These are phyloP conservation scores for Tridacna crocea DNA, from an alignment of 2,888 invertebrate species.

Conservation along the genomic window DNA sequence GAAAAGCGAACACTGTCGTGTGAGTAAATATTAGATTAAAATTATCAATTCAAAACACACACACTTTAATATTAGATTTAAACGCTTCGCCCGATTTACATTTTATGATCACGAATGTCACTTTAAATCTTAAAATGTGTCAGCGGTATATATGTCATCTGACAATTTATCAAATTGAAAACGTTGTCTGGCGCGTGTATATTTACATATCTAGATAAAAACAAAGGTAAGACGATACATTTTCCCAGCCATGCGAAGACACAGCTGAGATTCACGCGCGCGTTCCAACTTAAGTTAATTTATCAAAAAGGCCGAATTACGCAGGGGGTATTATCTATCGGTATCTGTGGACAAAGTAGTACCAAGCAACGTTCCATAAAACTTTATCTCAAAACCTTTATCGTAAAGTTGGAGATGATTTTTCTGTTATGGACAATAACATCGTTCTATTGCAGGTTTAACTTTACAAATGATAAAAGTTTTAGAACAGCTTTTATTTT, in stretches of 20 bases:
- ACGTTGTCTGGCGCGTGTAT: conserved; percentile 11
- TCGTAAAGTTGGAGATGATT: too few species aligned
- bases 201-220: conserved; percentile 23
- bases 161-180: neutral
- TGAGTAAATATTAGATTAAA: conserved; percentile 25
- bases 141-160: too few species aligned
- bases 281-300: conserved; percentile 34
- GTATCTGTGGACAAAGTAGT: conserved; percentile 16
- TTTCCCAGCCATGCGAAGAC: conserved; percentile 17
- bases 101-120: too few species aligned
- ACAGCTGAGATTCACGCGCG: conserved; percentile 21
- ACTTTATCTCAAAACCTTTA: neutral
- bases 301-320: conserved; percentile 34
- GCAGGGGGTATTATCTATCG: conserved; percentile 7
- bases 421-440: too few species aligned
- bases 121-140: too few species aligned
- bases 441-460: too few species aligned
- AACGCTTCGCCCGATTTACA: neutral
- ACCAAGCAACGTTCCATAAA: neutral
- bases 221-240: conserved; percentile 23
- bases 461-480: too few species aligned
- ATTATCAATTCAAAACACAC: conserved; percentile 27
- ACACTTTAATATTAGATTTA: conserved; percentile 7
- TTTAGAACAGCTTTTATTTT: neutral
- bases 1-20: neutral